These are phyloP conservation scores for Drosophila antonietae DNA, from an alignment of 2,888 invertebrate genomes.

Conservation along the genomic window DNA sequence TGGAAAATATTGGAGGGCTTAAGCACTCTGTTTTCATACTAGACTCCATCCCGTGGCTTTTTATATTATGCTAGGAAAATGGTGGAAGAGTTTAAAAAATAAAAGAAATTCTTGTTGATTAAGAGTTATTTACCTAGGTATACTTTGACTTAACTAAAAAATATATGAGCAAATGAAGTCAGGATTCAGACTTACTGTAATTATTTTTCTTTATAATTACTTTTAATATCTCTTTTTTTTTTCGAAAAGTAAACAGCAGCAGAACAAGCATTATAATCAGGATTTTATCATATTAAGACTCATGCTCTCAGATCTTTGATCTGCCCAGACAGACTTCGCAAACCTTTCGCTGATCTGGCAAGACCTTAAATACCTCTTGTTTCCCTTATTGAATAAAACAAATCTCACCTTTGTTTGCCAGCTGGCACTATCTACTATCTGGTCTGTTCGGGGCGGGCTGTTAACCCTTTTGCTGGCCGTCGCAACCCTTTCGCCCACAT, in stretches of 20 bases:
- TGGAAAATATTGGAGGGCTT: neutral
- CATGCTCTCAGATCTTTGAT: neutral
- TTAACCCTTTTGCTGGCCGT: conserved; percentile 38
- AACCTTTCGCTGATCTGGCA: neutral
- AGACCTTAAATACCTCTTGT: neutral
- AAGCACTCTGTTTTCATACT: conserved; percentile 1
- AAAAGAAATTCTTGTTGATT: neutral
- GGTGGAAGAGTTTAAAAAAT: neutral
- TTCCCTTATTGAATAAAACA: neutral
- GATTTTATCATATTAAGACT: neutral
- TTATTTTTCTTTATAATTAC: neutral
- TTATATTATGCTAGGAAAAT: neutral
- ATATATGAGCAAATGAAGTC: neutral
- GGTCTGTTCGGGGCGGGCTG: neutral
- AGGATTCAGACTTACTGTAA: too few species aligned
- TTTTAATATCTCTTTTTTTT: neutral
- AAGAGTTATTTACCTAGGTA: conserved; percentile 3
- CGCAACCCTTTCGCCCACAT: conserved; percentile 33
- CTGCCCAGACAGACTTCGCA: neutral
- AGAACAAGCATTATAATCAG: too few species aligned
- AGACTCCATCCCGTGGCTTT: conserved; percentile 13
- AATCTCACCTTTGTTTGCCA: conserved; percentile 41
- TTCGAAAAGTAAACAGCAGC: neutral
- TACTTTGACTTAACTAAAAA: neutral
- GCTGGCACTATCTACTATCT: neutral